These are phyloP conservation scores for Takifugu bimaculatus DNA, from an alignment of 2,113 vertebrate genomes.

Conservation along the genomic window DNA sequence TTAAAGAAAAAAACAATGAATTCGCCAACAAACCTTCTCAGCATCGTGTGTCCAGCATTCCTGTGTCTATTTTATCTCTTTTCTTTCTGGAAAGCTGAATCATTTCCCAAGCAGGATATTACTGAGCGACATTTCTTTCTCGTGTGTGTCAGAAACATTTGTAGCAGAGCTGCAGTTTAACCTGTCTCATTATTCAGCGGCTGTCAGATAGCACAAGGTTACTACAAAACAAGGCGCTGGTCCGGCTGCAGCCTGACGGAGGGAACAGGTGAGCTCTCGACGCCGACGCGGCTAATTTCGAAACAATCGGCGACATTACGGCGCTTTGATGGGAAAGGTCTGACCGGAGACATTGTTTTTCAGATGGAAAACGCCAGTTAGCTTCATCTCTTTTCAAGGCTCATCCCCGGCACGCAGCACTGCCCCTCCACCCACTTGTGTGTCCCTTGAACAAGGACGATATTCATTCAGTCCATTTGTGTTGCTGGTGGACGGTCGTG, in stretches of 20 bases:
- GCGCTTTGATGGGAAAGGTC: no score
- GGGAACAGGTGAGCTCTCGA: slow-evolving; percentile 23
- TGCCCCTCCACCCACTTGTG: slow-evolving; percentile 39
- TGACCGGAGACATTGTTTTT: not conserved
- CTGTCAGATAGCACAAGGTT: slow-evolving; percentile 29
- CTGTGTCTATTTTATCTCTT: not conserved
- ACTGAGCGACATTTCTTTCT: slow-evolving; percentile 5
- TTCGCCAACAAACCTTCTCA: no score
- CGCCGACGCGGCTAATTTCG: not conserved
- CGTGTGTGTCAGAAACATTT: not conserved
- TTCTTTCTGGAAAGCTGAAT: not conserved
- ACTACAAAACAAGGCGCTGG: slow-evolving; percentile 28
- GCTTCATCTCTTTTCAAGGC: slow-evolving; percentile 51
- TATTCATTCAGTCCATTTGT: slow-evolving; percentile 49
- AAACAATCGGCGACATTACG: not conserved
- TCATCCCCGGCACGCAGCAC: slow-evolving; percentile 38
- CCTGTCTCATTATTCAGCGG: slow-evolving; percentile 23
- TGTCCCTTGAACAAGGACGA: slow-evolving; percentile 59
- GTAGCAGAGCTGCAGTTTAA: slow-evolving; percentile 10
- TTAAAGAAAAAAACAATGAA: no score
- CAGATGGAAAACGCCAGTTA: not conserved
- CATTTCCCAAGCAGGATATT: slow-evolving; percentile 2
- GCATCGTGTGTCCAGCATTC: not conserved
- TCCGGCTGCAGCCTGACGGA: slow-evolving; percentile 25
- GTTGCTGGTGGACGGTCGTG: no score